A percentile compares a stretch with the other conserved stretches of the same genome.
Evolutionary conservation across 2,797 vertebrate genomes (phyloP).

Genomic region (Rhinoraja longicauda): DNA sequence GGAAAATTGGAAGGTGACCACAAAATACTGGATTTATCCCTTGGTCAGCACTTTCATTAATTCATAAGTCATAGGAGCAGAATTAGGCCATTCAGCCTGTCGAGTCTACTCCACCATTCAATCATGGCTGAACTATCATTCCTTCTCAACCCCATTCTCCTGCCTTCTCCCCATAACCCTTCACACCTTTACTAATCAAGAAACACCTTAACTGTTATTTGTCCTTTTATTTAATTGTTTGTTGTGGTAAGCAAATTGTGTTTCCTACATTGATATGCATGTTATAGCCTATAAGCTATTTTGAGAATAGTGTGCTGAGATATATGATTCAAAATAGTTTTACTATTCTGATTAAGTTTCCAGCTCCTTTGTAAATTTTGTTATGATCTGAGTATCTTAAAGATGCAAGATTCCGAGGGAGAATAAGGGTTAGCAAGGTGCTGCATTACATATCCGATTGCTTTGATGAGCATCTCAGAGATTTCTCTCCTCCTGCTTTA

Average conservation of each 20-base stretch:
- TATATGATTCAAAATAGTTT: background rate
- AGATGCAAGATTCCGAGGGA: background rate
- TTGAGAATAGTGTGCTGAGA: background rate
- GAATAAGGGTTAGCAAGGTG: background rate
- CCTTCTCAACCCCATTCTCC: no score
- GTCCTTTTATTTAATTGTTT: background rate
- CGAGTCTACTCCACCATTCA: no score
- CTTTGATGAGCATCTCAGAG: background rate
- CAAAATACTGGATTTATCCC: no score
- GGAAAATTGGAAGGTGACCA: no score
- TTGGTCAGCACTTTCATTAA: no score
- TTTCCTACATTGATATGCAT: background rate
- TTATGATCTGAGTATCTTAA: background rate
- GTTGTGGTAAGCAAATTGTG: background rate
- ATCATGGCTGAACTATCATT: no score
- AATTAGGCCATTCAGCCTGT: no score
- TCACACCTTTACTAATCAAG: no score
- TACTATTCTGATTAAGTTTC: background rate
- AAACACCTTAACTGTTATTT: background rate
- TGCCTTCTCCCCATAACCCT: no score
- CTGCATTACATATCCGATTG: background rate
- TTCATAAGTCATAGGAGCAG: no score
- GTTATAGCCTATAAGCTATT: background rate
- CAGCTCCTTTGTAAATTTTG: background rate
- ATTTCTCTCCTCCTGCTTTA: constrained; percentile 54